Conservation (phyloP, 2,888 invertebrate species). For the Brachyopa scutellaris region DNA sequence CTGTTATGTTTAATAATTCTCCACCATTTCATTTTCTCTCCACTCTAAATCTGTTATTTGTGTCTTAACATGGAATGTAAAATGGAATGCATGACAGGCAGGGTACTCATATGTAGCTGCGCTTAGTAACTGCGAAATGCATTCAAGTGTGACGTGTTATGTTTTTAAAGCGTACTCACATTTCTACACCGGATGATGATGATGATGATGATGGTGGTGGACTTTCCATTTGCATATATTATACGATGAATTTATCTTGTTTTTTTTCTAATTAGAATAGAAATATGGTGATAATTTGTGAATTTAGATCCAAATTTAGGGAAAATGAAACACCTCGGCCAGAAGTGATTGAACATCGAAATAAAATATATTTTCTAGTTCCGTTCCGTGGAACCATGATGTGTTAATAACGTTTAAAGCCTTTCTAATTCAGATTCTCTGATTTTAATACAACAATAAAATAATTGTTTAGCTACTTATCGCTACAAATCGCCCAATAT, state of each 20-base stretch:
- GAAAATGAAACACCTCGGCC: too few species aligned
- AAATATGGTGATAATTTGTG: not conserved
- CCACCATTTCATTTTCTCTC: conserved; percentile 1
- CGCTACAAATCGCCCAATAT: too few species aligned
- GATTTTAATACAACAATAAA: too few species aligned
- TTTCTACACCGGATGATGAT: conserved; percentile 43
- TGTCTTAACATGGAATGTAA: conserved; percentile 17
- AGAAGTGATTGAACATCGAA: too few species aligned
- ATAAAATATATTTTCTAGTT: too few species aligned
- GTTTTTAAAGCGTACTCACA: conserved; percentile 22
- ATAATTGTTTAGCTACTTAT: too few species aligned
- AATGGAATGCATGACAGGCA: conserved; percentile 40
- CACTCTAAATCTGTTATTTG: conserved; percentile 20
- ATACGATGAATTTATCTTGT: not conserved
- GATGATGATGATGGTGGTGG: conserved; percentile 9
- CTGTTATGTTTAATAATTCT: conserved; percentile 34
- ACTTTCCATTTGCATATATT: conserved; percentile 31
- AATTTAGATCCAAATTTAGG: too few species aligned
- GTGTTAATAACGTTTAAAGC: too few species aligned
- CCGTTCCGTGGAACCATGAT: too few species aligned
- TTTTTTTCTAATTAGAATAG: conserved; percentile 1
- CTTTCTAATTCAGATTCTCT: too few species aligned
- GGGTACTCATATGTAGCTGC: not conserved
- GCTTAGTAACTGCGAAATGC: conserved; percentile 13
- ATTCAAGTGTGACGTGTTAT: conserved; percentile 42